Base-by-base conservation (phyloP, 2,113 vertebrate genomes). In the Sialia sialis region DNA sequence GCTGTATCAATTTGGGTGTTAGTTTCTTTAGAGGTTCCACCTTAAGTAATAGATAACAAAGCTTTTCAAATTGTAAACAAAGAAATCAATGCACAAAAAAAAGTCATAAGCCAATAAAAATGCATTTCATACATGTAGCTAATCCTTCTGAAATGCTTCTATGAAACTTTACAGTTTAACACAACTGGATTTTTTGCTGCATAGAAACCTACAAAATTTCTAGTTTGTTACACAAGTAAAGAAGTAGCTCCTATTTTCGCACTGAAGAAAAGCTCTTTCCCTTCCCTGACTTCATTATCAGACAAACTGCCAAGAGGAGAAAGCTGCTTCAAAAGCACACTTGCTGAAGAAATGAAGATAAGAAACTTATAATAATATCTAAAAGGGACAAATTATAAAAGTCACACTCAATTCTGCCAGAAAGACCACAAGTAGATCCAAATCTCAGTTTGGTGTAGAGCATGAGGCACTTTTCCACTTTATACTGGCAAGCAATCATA, bases 261-360 rank as follows among this genome's bases (percentile, higher is more conserved):
- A 81, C 75, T 67, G 55, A 93, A 84, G 70, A 93, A 75, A 87
- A 82, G 78, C 36, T 54, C 58, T n/a, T 90, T 93, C 77, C 43
- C 41, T 68, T 89, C 62, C 87, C 58, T 48, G 49, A 77, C 93
- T 85, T 68, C 78, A 84, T 86, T 97, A 97, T 94, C 94, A 97
- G 87, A 94, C 34, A 91, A 95, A 94, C 78, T 93, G 94, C 93
- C 90, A 94, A 93, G 66, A 81, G 44, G 74, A 84, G 88, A 97
- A 95, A 84, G 80, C 87, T 93, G 85, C 89, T 96, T 96, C 94
- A 96, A 97, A 97, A 95, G 82, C 95, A 95, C 92, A 79, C 87
- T 92, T 97, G 95, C 69, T 85, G 81, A 95, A 97, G 92, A 94
- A 97, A 86, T 68, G 79, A 93, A 97, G 97, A 97, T 97, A 98